Evolutionary conservation across 2,888 invertebrate species (phyloP).

Genomic region (Ophion obscuratus): DNA sequence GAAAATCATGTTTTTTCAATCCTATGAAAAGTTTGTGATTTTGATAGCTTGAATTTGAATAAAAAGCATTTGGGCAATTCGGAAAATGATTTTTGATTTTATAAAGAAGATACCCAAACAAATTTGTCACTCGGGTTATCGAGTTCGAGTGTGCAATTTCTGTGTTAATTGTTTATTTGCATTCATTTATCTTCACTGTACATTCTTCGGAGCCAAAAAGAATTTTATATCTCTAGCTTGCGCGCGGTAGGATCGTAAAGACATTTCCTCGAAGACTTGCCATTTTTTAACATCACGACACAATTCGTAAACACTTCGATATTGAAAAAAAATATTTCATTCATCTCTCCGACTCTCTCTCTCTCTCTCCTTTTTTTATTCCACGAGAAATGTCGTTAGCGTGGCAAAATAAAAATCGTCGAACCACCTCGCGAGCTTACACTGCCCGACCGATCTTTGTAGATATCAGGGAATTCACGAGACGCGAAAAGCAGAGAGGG

Average conservation of each 20-base stretch:
- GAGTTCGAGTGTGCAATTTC: not conserved
- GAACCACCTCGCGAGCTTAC: conserved; percentile 78
- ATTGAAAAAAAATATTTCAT: not conserved
- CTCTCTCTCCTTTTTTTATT: conserved; percentile 46
- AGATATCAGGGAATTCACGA: conserved; percentile 60
- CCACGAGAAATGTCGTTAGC: conserved; percentile 42
- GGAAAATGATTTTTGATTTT: no score
- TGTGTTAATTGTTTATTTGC: not conserved
- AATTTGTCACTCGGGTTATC: not conserved
- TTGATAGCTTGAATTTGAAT: no score
- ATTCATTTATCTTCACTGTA: not conserved
- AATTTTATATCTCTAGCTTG: no score
- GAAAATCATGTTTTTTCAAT: not conserved
- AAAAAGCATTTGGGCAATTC: no score
- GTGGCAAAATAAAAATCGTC: conserved; percentile 53
- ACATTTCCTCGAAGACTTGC: not conserved
- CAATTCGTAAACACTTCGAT: not conserved
- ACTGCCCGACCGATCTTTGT: conserved; percentile 78
- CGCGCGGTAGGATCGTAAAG: not conserved
- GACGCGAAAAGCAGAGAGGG: conserved; percentile 30
- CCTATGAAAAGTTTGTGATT: no score
- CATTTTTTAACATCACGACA: not conserved
- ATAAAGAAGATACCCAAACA: not conserved
- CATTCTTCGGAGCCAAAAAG: no score
- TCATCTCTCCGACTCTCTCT: conserved; percentile 45